Evolutionary conservation across 2,888 invertebrate genomes (phyloP).

Genomic region (Drosophila fungiperda): DNA sequence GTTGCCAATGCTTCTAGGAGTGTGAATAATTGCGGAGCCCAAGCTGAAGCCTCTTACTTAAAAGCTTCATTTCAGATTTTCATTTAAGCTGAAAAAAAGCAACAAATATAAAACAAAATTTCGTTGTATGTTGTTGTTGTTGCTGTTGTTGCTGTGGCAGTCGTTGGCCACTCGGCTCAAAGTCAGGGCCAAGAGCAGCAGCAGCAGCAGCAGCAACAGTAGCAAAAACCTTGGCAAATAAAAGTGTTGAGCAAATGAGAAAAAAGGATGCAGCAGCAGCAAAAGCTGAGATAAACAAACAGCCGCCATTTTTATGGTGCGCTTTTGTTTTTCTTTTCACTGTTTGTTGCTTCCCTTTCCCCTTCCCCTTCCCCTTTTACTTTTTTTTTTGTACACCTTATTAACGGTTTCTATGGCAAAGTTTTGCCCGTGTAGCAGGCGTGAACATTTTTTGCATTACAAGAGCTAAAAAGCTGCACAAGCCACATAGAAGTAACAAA

Average conservation of each 20-base stretch:
- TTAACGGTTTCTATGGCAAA: conserved; percentile 73
- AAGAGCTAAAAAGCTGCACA: conserved; percentile 48
- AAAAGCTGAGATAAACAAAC: conserved; percentile 58
- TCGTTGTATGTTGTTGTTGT: conserved; percentile 9
- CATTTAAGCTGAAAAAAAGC: conserved; percentile 49
- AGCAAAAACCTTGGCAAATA: conserved; percentile 43
- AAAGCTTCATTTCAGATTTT: conserved; percentile 58
- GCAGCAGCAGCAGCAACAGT: conserved; percentile 40
- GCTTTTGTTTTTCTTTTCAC: conserved; percentile 38
- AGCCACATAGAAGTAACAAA: conserved; percentile 26
- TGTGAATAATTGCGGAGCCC: conserved; percentile 73
- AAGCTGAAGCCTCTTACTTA: conserved; percentile 49
- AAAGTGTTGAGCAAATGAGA: conserved; percentile 39
- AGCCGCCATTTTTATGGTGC: conserved; percentile 66
- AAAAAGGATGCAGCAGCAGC: conserved; percentile 34
- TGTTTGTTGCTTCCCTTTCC: conserved; percentile 13
- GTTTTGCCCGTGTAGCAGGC: conserved; percentile 57
- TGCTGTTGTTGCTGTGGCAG: conserved; percentile 20
- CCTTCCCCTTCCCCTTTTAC: not conserved
- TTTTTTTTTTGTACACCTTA: conserved; percentile 61
- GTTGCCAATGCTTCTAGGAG: conserved; percentile 52
- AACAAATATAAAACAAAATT: conserved; percentile 33
- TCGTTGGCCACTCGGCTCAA: conserved; percentile 58
- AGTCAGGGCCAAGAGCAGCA: conserved; percentile 77
- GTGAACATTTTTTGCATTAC: conserved; percentile 59